Evolutionary conservation across 1,140 invertebrate species (phyloP).

Genomic region (Rhizoglyphus robini): DNA sequence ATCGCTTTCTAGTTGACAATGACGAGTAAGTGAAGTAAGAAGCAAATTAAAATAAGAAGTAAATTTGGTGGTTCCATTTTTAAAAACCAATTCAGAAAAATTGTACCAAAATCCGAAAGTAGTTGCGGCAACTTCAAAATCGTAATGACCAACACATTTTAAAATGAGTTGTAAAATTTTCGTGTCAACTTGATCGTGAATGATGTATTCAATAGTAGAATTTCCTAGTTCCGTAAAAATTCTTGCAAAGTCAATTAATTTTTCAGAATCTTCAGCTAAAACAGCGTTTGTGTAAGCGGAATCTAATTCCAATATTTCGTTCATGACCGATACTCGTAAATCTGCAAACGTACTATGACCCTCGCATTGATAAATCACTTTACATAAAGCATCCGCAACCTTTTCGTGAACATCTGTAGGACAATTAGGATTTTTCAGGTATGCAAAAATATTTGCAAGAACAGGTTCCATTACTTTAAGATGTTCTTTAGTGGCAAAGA

Average conservation of each 20-base stretch:
- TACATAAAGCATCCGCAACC: slow-evolving; percentile 21
- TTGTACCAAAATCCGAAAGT: slow-evolving; percentile 95
- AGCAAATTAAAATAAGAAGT: background rate
- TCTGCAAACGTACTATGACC: slow-evolving; percentile 51
- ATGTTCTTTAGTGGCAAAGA: slow-evolving; percentile 2
- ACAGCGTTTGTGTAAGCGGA: slow-evolving; percentile 79
- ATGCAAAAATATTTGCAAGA: slow-evolving; percentile 15
- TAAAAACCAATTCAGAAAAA: slow-evolving; percentile 82
- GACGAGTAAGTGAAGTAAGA: slow-evolving; percentile 47
- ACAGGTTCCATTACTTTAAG: slow-evolving; percentile 16
- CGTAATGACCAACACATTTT: slow-evolving; percentile 85
- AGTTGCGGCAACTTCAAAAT: slow-evolving; percentile 91
- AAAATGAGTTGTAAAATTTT: slow-evolving; percentile 75
- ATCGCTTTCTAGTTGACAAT: slow-evolving; percentile 80
- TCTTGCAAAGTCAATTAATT: slow-evolving; percentile 71
- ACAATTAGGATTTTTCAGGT: slow-evolving; percentile 20
- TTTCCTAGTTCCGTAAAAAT: slow-evolving; percentile 90
- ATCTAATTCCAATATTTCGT: slow-evolving; percentile 62
- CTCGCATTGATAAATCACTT: slow-evolving; percentile 24
- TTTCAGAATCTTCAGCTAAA: slow-evolving; percentile 76
- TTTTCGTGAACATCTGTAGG: slow-evolving; percentile 21
- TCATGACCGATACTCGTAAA: slow-evolving; percentile 64
- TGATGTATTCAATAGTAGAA: slow-evolving; percentile 69
- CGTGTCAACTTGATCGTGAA: slow-evolving; percentile 46
- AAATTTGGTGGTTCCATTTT: slow-evolving; percentile 48